These are phyloP conservation scores for Epistrophe grossulariae DNA, from an alignment of 2,888 invertebrate species.

Conservation along the genomic window DNA sequence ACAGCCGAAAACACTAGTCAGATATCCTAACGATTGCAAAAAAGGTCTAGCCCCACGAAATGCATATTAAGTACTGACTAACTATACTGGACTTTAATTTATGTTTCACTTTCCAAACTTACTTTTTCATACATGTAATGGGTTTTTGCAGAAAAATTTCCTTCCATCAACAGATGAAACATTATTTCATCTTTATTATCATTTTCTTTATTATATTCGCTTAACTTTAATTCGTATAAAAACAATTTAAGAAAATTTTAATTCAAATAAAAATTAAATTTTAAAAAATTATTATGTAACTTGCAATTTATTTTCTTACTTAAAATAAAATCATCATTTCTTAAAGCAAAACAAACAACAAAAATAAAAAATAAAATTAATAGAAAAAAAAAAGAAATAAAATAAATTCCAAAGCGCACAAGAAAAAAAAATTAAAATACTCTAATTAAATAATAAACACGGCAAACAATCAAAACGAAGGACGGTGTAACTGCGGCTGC, in stretches of 20 bases:
- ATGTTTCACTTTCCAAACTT: too few species aligned
- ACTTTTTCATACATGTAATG: too few species aligned
- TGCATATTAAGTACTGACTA: too few species aligned
- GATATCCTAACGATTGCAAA: too few species aligned
- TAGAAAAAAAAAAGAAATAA: constrained; percentile 38
- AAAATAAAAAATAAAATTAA: background rate
- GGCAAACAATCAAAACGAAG: constrained; percentile 60
- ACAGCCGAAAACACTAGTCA: too few species aligned
- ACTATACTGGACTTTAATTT: too few species aligned
- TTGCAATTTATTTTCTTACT: background rate
- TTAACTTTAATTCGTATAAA: constrained; percentile 1
- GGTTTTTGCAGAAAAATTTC: background rate
- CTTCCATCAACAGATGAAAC: background rate
- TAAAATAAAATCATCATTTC: constrained; percentile 16
- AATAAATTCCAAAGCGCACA: constrained; percentile 56
- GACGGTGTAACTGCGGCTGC: constrained; percentile 18
- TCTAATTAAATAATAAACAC: constrained; percentile 72
- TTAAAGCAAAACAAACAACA: constrained; percentile 23
- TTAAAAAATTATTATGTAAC: background rate
- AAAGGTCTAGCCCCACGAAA: too few species aligned
- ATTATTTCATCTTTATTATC: background rate
- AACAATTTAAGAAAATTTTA: constrained; percentile 5
- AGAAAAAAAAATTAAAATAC: constrained; percentile 63
- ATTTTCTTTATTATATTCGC: constrained; percentile 3
- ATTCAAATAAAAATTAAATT: background rate